A percentile compares a stretch with the other conserved stretches of the same genome.
These are phyloP conservation scores for Formicarius rufipectus DNA, from an alignment of 2,113 vertebrate genomes.

Conservation along the genomic window DNA sequence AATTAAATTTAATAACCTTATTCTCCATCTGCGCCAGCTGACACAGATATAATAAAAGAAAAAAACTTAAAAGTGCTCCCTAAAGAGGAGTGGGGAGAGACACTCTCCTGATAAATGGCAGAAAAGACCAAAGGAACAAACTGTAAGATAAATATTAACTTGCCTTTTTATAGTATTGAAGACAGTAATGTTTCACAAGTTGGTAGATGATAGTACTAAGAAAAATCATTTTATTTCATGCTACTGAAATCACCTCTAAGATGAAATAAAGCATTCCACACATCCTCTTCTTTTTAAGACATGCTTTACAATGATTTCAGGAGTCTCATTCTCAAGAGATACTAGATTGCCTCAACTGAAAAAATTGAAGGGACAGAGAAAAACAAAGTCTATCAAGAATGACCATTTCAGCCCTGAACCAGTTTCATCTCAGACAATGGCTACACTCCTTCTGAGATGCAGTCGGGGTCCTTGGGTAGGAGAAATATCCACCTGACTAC, in stretches of 20 bases:
- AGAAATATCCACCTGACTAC: background rate
- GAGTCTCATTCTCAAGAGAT: background rate
- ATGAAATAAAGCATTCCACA: background rate
- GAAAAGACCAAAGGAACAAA: background rate
- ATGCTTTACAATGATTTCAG: background rate
- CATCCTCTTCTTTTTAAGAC: background rate
- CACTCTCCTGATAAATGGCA: background rate
- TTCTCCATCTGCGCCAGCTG: background rate
- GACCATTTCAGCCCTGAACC: background rate
- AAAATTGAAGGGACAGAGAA: background rate
- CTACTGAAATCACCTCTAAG: background rate
- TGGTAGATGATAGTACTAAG: background rate
- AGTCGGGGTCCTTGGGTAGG: background rate
- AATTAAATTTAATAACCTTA: background rate
- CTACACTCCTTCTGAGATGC: fast-evolving
- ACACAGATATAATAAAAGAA: background rate
- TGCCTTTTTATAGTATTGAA: background rate
- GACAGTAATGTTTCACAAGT: background rate
- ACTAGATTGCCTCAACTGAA: background rate
- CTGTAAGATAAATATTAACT: background rate
- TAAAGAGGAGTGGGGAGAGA: background rate
- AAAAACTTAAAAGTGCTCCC: background rate
- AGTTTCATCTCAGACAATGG: background rate
- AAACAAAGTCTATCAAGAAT: background rate
- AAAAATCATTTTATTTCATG: background rate